phyloP scores from a whole-genome alignment of 2,888 invertebrate genomes.

The Aphodius granarius region DNA sequence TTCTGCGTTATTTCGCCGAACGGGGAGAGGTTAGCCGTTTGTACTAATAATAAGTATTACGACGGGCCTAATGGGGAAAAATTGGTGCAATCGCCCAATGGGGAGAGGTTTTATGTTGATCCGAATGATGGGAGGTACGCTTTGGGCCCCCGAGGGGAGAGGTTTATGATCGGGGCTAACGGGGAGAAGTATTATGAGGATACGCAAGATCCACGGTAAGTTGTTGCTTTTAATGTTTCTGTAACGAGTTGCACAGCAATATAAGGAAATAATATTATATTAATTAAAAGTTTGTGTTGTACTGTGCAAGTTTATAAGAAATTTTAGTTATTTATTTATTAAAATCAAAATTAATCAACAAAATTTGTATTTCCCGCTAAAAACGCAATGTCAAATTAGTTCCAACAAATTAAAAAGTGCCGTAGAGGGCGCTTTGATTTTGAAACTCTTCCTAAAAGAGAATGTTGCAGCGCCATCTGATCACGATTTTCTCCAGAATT shows the following conservation, averaged over 20 bases:
- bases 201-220: constrained; percentile 20
- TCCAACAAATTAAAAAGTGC: too few species aligned
- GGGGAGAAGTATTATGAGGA: constrained; percentile 25
- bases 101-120: constrained; percentile 22
- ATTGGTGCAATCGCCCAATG: constrained; percentile 24
- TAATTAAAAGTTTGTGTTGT: too few species aligned
- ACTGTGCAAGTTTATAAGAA: too few species aligned
- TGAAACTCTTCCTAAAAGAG: too few species aligned
- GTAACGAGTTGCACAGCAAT: background rate
- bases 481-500: too few species aligned
- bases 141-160: constrained; percentile 15
- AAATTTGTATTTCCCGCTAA: too few species aligned
- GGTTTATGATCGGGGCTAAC: constrained; percentile 21
- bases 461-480: too few species aligned
- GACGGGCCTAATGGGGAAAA: constrained; percentile 25
- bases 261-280: background rate
- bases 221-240: background rate
- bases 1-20: constrained; percentile 23
- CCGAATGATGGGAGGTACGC: constrained; percentile 24
- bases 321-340: too few species aligned
- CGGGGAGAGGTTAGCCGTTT: constrained; percentile 21
- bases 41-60: constrained; percentile 21
- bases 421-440: too few species aligned
- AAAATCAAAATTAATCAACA: too few species aligned
- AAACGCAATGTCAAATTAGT: too few species aligned